phyloP scores from a whole-genome alignment of 2,113 vertebrate species.

The Poeciliopsis prolifica region DNA sequence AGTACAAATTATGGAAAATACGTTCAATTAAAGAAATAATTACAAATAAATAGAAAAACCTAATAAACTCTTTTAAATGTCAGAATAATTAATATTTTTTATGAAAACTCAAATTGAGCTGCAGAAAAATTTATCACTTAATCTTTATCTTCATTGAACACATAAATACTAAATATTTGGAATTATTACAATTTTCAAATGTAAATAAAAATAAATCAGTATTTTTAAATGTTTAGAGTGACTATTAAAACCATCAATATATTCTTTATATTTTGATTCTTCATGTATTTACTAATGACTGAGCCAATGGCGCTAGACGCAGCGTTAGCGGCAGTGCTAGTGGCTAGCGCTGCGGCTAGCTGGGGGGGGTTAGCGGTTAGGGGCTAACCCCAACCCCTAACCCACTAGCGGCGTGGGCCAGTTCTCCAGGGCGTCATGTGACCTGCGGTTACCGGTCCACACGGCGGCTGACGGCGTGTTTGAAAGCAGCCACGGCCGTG shows the following conservation, averaged over 20 bases:
- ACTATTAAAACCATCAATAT: background rate
- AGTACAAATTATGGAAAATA: no score
- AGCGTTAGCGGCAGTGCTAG: no score
- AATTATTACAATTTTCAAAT: background rate
- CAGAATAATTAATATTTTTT: background rate
- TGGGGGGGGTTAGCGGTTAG: no score
- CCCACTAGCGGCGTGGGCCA: conserved; percentile 48
- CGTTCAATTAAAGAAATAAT: no score
- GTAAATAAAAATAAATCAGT: background rate
- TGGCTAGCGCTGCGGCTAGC: no score
- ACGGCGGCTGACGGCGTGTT: conserved; percentile 83
- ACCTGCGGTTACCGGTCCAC: conserved; percentile 87
- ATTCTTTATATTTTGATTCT: background rate
- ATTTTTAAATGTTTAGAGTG: no score
- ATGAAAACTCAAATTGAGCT: no score
- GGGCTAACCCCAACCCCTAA: no score
- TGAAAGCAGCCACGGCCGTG: conserved; percentile 81
- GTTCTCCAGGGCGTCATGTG: conserved; percentile 78
- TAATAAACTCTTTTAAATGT: background rate
- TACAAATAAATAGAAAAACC: background rate
- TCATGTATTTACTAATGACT: background rate
- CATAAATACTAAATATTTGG: background rate
- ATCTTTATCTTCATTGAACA: no score
- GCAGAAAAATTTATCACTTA: background rate
- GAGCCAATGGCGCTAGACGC: background rate